These are phyloP conservation scores for Coptodon bakossiorum DNA, from an alignment of 2,113 vertebrate species.

Conservation along the genomic window DNA sequence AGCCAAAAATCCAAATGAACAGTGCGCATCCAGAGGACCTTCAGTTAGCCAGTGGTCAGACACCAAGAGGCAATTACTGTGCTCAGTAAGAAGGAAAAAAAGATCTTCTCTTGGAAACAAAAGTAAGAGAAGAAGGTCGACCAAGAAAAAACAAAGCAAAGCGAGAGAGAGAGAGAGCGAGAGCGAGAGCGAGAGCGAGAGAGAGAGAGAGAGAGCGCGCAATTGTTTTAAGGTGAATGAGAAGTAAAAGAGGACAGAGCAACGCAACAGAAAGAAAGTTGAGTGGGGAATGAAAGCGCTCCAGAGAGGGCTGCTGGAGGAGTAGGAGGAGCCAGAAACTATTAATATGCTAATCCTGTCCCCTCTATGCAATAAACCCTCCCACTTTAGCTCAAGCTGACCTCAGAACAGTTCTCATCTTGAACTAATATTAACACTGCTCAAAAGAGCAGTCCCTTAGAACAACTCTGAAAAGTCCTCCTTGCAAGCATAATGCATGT, in stretches of 20 bases:
- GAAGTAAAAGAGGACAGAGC: slow-evolving; percentile 52
- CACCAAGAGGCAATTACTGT: neutral
- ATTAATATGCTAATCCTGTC: slow-evolving; percentile 63
- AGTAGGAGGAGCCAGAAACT: slow-evolving; percentile 48
- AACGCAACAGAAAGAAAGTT: slow-evolving; percentile 43
- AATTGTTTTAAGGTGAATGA: slow-evolving; percentile 54
- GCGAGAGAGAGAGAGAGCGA: neutral
- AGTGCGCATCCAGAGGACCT: neutral
- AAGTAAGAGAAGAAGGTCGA: slow-evolving; percentile 7
- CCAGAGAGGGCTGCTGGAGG: neutral
- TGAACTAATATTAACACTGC: neutral
- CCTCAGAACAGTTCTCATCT: slow-evolving; percentile 4
- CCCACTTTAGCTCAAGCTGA: slow-evolving; percentile 25
- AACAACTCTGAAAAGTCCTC: neutral
- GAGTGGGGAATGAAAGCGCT: slow-evolving; percentile 32
- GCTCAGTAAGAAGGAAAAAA: neutral
- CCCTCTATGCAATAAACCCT: slow-evolving; percentile 16
- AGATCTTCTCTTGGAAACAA: slow-evolving; percentile 42
- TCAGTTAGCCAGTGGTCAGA: neutral
- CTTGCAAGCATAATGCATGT: neutral
- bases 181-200: neutral
- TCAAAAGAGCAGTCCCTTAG: neutral
- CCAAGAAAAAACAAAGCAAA: slow-evolving; percentile 21
- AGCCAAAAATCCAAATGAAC: neutral
- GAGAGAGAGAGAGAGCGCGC: neutral